A percentile compares a stretch with the other conserved stretches of the same genome.
Evolutionary conservation across 1,140 invertebrate genomes (phyloP).

Genomic region (Ostrea denselamellosa): DNA sequence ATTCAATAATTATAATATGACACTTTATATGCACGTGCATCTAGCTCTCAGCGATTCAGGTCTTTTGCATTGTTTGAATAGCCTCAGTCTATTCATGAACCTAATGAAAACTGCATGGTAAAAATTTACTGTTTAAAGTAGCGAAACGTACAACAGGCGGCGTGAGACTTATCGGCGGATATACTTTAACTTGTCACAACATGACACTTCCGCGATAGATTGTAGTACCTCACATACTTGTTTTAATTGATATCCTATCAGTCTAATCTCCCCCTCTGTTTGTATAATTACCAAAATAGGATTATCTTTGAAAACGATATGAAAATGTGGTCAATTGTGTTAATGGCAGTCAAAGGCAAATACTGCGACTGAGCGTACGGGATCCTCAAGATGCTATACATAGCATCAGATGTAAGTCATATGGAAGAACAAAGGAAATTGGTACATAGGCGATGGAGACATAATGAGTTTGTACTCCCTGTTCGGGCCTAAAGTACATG

Average conservation of each 20-base stretch:
- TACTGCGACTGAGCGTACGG: not conserved
- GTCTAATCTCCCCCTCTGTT: not conserved
- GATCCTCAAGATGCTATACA: too few relatives aligned
- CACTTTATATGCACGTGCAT: too few relatives aligned
- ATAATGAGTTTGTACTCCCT: constrained; percentile 16
- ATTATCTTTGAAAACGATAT: not conserved
- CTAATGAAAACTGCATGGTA: too few relatives aligned
- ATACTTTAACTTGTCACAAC: constrained; percentile 13
- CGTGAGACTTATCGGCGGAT: not conserved
- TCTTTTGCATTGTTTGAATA: too few relatives aligned
- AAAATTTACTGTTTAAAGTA: too few relatives aligned
- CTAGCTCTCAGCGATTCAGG: too few relatives aligned
- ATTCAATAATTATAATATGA: too few relatives aligned
- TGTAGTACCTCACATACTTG: not conserved
- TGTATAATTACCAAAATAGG: constrained; percentile 8
- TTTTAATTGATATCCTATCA: constrained; percentile 21
- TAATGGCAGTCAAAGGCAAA: not conserved
- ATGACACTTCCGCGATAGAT: constrained; percentile 36
- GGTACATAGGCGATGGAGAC: not conserved
- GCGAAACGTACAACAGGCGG: not conserved
- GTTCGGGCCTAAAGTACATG: not conserved
- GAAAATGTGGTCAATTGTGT: not conserved
- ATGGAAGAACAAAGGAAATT: not conserved
- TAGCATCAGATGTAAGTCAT: not conserved
- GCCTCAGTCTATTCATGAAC: too few relatives aligned